Base-by-base conservation (phyloP, 2,797 vertebrate species). In the Malurus splendens region DNA sequence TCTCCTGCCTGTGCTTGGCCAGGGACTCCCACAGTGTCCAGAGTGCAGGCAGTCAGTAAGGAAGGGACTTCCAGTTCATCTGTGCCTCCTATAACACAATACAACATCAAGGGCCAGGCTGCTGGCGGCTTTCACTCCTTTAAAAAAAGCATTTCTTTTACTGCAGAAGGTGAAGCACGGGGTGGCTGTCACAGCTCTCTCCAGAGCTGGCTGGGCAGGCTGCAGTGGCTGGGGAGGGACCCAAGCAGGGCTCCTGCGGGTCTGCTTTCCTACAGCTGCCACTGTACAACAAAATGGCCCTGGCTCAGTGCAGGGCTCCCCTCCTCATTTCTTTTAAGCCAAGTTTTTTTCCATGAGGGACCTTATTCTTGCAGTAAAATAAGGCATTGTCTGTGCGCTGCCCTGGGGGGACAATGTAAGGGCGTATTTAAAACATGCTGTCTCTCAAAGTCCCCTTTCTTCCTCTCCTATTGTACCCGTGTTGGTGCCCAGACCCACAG, bases 101-200 rank as follows among this genome's bases (percentile, higher is more conserved):
- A 4, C 7, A 10, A 9, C 17, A 54, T 12, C 1, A 0, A 71
- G 36, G 7, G 9, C 12, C 44, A 62, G 23, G 27, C 17, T 7
- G 7, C 7, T 36, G 42, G 18, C 3, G 2, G 30, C 4, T 74
- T 77, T 71, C 11, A 8, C 18, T 28, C 42, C 36, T 36, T 54
- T 56, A 6, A 20, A 32, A 39, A 74, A 30, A 10, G 16, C 39
- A 10, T 62, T 54, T 54, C 4, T 64, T 30, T 39, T 32, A n/a
- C 57, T 72, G 18, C 44, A 68, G 9, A 16, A 78, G 47, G 17
- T 18, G 52, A 78, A 65, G 14, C 20, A 30, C 17, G 36, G n/a
- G 12, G 16, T 12, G 28, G 16, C 25, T 78, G 50, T 12, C 36
- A 38, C 17, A 44, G 45, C 17, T 55, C 32, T 68, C 55, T 61